Evolutionary conservation across 1,140 invertebrate species (phyloP), one percentile per base, ranked within the genome.

Genomic region (Aphidius gifuensis): DNA sequence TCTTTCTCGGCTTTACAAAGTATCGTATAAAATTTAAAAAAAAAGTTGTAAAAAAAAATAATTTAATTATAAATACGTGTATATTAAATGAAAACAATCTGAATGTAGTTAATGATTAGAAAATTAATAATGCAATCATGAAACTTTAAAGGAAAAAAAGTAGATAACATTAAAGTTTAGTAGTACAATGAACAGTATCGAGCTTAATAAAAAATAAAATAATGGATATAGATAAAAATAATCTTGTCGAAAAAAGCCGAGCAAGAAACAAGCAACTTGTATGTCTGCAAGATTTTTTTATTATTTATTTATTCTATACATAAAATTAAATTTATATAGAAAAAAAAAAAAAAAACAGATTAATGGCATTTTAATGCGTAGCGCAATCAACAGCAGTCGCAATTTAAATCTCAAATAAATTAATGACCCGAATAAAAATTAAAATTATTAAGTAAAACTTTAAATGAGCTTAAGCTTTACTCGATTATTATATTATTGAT

Each of bases 371-470:
- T 58, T 53, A 58, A 72, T 64, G 72, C 72, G 71, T 74, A 76
- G 71, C 62, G 70, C 71, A 75, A 76, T 77, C 73, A 75, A 67
- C 67, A 66, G 63, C 64, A 69, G 68, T 72, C 63, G 66, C 65
- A 75, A 69, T 39, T 53, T 42, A 55, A 42, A 62, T 72, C 68
- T 53, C 67, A 73, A 67, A 62, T 69, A 70, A 65, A 65, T 59
- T 61, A 21, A 68, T 65, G 40, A 32, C 23, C 23, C 23, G 23
- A 51, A 69, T 58, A 61, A 23, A 66, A 58, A 60, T 62, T 53
- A 58, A 45, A 65, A 51, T 46, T 50, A 4, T 46, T 54, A 59
- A 42, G 55, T 59, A 63, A 40, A 53, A 44, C 51, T 48, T 40
- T 65, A 16, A 16, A 39, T 47, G 48, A 60, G 43, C 23, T 32